A percentile compares a stretch with the other conserved stretches of the same genome.
Conservation (phyloP, 2,113 vertebrate genomes). For the Falco punctatus region DNA sequence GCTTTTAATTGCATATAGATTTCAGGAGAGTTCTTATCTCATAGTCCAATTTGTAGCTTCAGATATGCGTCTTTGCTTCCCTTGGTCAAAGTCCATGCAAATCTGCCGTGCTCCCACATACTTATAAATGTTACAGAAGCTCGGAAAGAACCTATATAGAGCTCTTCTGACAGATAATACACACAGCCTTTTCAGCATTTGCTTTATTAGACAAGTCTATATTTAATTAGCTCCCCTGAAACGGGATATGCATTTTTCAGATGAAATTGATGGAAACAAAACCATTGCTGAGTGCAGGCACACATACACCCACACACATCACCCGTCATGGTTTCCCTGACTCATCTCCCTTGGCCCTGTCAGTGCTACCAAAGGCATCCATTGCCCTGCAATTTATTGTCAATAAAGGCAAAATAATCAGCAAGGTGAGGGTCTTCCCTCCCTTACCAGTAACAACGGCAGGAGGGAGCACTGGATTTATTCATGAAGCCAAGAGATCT, state of each 20-base stretch:
- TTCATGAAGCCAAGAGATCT: rapidly evolving
- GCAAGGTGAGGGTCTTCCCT: background rate
- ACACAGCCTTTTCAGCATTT: background rate
- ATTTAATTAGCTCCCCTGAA: constrained; percentile 21
- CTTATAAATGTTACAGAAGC: background rate
- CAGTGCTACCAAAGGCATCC: background rate
- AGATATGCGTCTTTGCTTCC: background rate
- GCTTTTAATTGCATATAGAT: constrained; percentile 73
- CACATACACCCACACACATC: too few species aligned
- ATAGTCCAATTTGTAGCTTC: constrained; percentile 55
- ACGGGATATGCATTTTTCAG: background rate
- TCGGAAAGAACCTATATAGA: background rate
- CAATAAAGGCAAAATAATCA: background rate
- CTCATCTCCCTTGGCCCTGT: background rate
- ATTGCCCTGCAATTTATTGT: background rate
- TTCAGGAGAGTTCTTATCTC: constrained; percentile 68
- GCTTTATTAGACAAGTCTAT: background rate
- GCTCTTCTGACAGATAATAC: background rate
- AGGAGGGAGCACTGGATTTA: rapidly evolving
- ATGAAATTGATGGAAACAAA: background rate
- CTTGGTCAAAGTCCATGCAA: constrained; percentile 45
- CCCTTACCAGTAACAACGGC: background rate
- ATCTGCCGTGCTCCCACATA: background rate
- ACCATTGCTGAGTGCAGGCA: background rate
- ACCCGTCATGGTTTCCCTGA: rapidly evolving